Conservation (phyloP, 2,113 vertebrate genomes). For the Crocuta crocuta region DNA sequence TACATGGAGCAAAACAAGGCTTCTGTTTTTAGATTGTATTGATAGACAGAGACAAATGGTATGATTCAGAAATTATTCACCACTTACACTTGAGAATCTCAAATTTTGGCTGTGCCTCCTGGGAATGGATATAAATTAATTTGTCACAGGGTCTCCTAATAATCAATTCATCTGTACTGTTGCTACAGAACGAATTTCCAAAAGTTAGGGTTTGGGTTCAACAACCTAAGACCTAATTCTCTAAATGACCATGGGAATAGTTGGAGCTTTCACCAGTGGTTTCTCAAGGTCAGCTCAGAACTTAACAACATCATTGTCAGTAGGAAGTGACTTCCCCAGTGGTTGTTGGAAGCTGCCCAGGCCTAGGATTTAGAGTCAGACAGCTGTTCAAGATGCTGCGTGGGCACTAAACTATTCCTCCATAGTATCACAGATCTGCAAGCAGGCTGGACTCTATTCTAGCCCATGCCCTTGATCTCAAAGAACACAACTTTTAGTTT, state of each 20-base stretch:
- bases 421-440: not conserved
- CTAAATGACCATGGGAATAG: constrained; percentile 27
- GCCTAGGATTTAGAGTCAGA: constrained; percentile 34
- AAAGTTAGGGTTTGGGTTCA: constrained; percentile 19
- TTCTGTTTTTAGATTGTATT: constrained; percentile 26
- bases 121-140: constrained; percentile 59
- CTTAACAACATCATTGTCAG: constrained; percentile 5
- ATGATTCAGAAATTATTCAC: constrained; percentile 65
- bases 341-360: constrained; percentile 50
- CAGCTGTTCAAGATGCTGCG: constrained; percentile 62
- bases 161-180: constrained; percentile 33
- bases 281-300: constrained; percentile 58
- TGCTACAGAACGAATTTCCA: constrained; percentile 43
- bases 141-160: constrained; percentile 28
- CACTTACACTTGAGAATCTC: constrained; percentile 44
- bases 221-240: constrained; percentile 27
- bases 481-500: not conserved
- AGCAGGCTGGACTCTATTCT: not conserved
- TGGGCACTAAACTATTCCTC: constrained; percentile 19
- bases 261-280: constrained; percentile 34
- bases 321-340: constrained; percentile 43
- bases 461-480: not conserved
- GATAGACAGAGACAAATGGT: constrained; percentile 55
- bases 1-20: not conserved
- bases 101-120: constrained; percentile 34